Conservation (phyloP, 2,888 invertebrate species). For the Allygus modestus region DNA sequence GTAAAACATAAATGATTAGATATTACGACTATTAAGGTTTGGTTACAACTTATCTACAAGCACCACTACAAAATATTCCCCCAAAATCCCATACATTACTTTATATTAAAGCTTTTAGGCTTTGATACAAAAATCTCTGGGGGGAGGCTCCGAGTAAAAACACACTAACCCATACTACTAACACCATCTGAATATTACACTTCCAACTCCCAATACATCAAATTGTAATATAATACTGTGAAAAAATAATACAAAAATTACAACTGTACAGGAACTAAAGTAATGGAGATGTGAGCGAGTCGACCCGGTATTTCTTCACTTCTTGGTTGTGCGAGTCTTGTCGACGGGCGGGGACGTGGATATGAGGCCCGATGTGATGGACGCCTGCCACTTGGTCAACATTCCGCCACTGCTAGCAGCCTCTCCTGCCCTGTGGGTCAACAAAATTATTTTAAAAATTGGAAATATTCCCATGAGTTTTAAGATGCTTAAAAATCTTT, state of each 20-base stretch:
- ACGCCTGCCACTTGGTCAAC: constrained; percentile 49
- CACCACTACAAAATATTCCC: too few species aligned
- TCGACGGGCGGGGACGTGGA: constrained; percentile 40
- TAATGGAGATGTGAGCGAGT: background rate
- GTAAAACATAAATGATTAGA: too few species aligned
- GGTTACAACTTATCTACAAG: too few species aligned
- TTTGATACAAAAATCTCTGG: too few species aligned
- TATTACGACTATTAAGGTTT: too few species aligned
- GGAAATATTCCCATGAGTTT: too few species aligned
- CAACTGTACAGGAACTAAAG: constrained; percentile 2
- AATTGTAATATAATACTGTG: background rate
- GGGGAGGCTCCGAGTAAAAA: too few species aligned
- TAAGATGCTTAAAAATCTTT: too few species aligned
- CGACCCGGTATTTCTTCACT: background rate
- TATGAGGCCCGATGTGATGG: constrained; percentile 45
- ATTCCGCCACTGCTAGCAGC: constrained; percentile 6
- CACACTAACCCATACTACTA: too few species aligned
- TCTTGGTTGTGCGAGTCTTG: constrained; percentile 33
- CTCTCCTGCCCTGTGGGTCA: background rate
- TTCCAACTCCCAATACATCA: background rate
- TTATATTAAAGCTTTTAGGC: too few species aligned
- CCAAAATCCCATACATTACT: too few species aligned
- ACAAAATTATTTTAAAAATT: background rate
- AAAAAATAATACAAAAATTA: background rate
- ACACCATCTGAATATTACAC: too few species aligned